Percentiles rank a stretch among this genome's conserved stretches.
These are phyloP conservation scores for Corvus cornix DNA, from an alignment of 2,113 vertebrate genomes.

Conservation along the genomic window DNA sequence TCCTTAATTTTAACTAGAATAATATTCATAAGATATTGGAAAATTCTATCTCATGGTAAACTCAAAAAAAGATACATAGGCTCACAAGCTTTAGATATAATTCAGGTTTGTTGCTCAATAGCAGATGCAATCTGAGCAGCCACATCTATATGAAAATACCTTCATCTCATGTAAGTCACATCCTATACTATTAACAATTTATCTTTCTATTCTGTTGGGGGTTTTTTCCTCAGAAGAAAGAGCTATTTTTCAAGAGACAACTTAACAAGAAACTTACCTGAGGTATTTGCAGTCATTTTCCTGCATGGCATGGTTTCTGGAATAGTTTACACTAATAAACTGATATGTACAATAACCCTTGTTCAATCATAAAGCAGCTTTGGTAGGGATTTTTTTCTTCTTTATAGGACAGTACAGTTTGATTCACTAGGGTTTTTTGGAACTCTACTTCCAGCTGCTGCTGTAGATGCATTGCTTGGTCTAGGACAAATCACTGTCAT, in stretches of 20 bases:
- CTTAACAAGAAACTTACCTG: neutral
- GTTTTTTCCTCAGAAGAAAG: neutral
- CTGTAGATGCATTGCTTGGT: neutral
- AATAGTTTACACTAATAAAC: neutral
- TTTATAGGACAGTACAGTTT: neutral
- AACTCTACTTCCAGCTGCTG: neutral
- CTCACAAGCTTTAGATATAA: neutral
- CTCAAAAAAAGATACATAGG: neutral
- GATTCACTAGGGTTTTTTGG: neutral
- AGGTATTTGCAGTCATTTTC: neutral
- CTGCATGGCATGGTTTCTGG: neutral
- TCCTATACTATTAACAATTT: neutral
- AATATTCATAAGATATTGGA: neutral
- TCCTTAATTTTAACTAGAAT: neutral
- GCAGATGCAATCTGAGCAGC: neutral
- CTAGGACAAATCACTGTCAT: neutral
- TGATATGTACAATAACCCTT: neutral
- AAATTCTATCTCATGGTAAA: neutral
- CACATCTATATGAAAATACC: neutral
- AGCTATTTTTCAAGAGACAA: neutral
- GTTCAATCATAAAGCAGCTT: neutral
- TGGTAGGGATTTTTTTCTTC: rapidly evolving
- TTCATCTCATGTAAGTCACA: neutral
- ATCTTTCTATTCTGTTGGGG: neutral
- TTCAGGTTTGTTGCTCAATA: neutral